Conservation (phyloP, 2,113 vertebrate species). For the Elgaria multicarinata region DNA sequence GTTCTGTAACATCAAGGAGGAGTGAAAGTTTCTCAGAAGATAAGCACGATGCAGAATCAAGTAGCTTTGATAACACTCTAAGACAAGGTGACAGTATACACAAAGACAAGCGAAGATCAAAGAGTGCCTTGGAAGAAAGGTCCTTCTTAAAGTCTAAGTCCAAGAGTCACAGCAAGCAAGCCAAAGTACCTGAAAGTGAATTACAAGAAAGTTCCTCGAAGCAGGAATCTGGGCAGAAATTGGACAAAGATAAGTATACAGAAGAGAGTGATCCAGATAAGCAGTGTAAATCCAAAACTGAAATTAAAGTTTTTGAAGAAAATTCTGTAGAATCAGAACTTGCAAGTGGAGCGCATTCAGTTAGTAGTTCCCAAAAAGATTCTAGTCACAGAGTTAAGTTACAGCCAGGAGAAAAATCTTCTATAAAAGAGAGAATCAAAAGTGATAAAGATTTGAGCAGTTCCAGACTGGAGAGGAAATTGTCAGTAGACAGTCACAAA, state of each 20-base stretch:
- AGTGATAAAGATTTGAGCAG: conserved; percentile 79
- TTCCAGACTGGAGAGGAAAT: conserved; percentile 82
- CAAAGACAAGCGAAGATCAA: conserved; percentile 86
- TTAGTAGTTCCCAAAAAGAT: conserved; percentile 75
- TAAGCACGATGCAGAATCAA: conserved; percentile 81
- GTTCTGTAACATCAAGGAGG: conserved; percentile 67
- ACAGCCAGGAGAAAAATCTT: conserved; percentile 72
- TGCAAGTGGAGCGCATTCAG: conserved; percentile 25
- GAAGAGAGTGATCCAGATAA: conserved; percentile 81
- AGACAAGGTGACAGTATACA: conserved; percentile 85
- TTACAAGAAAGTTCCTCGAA: conserved; percentile 70
- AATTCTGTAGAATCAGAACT: conserved; percentile 49
- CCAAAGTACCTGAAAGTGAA: conserved; percentile 76
- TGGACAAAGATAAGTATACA: conserved; percentile 77
- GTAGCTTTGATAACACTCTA: conserved; percentile 75
- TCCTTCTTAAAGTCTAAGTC: conserved; percentile 81
- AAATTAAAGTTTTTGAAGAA: conserved; percentile 79
- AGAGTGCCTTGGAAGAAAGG: conserved; percentile 84
- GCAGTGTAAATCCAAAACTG: conserved; percentile 79
- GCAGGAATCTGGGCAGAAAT: conserved; percentile 72
- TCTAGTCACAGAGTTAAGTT: conserved; percentile 68
- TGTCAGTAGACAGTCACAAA: conserved; percentile 78
- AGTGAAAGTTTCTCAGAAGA: conserved; percentile 86
- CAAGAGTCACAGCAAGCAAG: conserved; percentile 81
- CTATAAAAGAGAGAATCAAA: conserved; percentile 80